Conservation (phyloP, 2,113 vertebrate genomes). For the Heteronetta atricapilla region DNA sequence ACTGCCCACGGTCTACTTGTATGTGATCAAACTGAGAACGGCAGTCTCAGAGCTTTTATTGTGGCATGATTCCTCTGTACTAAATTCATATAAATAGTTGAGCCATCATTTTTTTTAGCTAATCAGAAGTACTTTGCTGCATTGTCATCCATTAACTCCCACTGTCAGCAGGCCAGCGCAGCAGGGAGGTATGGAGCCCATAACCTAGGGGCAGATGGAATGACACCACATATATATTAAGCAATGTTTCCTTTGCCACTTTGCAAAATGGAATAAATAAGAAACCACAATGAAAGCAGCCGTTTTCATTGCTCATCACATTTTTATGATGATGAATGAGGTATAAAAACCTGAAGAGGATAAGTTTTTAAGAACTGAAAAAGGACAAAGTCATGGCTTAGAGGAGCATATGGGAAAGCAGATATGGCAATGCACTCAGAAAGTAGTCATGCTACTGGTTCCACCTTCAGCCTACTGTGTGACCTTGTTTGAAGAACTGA, state of each 20-base stretch:
- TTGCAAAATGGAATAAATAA: conserved; percentile 7
- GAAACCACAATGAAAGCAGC: not conserved
- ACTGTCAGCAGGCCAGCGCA: not conserved
- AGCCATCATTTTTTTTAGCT: not conserved
- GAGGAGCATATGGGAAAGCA: not conserved
- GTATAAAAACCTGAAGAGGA: not conserved
- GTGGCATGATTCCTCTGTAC: not conserved
- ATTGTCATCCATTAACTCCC: not conserved
- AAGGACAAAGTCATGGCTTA: not conserved
- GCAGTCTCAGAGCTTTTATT: not conserved
- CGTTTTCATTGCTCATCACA: not conserved
- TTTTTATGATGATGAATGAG: not conserved
- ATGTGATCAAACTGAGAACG: not conserved
- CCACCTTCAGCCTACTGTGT: not conserved
- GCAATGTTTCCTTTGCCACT: not conserved
- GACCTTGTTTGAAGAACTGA: not conserved
- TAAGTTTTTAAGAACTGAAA: not conserved
- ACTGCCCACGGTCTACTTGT: accelerated
- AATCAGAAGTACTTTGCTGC: not conserved
- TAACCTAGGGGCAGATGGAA: not conserved
- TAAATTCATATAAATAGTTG: not conserved
- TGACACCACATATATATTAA: not conserved
- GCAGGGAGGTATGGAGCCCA: not conserved
- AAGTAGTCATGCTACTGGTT: not conserved
- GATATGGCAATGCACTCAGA: not conserved